Evolutionary conservation across 37 sponge, comb jelly and placozoan species (phyloP).

Genomic region (Diacarnus erythraeanus): DNA sequence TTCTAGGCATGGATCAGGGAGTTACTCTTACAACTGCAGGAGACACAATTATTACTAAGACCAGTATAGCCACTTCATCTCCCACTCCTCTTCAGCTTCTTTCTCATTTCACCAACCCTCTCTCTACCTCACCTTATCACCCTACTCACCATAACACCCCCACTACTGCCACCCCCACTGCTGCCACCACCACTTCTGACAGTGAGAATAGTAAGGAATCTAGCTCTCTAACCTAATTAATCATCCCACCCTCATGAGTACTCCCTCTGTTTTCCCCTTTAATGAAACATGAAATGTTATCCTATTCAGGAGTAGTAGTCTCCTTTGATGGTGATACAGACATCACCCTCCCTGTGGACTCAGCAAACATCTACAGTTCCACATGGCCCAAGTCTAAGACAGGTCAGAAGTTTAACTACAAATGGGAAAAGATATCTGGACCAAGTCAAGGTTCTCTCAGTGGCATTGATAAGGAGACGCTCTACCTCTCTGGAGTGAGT

Average conservation of each 20-base stretch:
- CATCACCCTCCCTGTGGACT: conserved; percentile 41
- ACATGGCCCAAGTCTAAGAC: conserved; percentile 29
- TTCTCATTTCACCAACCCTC: background rate
- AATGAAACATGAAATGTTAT: background rate
- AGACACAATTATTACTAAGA: too few relatives aligned
- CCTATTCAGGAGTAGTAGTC: conserved; percentile 8
- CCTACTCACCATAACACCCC: background rate
- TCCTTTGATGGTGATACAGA: conserved; percentile 31
- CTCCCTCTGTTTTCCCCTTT: background rate
- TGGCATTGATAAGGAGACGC: conserved; percentile 7
- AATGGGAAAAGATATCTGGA: conserved; percentile 36
- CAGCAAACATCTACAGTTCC: conserved; percentile 27
- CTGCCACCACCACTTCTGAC: background rate
- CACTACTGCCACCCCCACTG: background rate
- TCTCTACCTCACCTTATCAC: background rate
- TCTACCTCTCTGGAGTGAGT: background rate
- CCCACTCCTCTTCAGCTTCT: background rate
- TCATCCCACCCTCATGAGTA: background rate
- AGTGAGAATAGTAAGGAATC: too few relatives aligned
- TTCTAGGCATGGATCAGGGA: too few relatives aligned
- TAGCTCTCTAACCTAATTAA: background rate
- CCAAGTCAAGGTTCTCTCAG: conserved; percentile 17
- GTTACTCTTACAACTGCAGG: too few relatives aligned
- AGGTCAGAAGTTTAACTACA: conserved; percentile 10
- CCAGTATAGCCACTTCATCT: background rate